Evolutionary conservation across 2,888 invertebrate species (phyloP).

Genomic region (Acleris cristana): DNA sequence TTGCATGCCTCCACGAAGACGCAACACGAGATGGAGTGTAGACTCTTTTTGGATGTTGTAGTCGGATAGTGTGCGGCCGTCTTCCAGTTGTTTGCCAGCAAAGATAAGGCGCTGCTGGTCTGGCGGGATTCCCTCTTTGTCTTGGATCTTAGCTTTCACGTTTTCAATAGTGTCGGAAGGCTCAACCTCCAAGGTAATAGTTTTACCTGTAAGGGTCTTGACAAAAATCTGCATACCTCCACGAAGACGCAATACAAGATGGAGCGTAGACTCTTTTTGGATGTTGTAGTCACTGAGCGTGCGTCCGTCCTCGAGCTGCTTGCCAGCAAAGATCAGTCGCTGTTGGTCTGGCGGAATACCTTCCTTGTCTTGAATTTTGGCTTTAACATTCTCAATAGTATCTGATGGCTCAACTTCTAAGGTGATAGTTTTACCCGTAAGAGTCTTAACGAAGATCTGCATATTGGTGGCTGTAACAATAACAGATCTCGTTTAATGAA

Average conservation of each 20-base stretch:
- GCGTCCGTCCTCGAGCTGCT: conserved; percentile 69
- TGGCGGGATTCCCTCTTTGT: conserved; percentile 43
- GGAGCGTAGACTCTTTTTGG: conserved; percentile 65
- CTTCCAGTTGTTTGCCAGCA: conserved; percentile 42
- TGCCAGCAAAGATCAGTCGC: conserved; percentile 69
- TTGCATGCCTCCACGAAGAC: conserved; percentile 43
- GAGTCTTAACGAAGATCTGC: conserved; percentile 71
- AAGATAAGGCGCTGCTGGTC: conserved; percentile 42
- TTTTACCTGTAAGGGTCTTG: conserved; percentile 64
- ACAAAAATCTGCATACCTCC: conserved; percentile 74
- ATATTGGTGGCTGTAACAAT: conserved; percentile 66
- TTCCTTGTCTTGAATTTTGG: conserved; percentile 71
- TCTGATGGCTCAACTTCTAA: conserved; percentile 68
- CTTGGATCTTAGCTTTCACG: conserved; percentile 43
- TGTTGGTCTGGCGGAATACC: conserved; percentile 73
- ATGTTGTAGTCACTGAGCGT: conserved; percentile 71
- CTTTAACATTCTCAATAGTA: conserved; percentile 71
- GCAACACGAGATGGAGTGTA: conserved; percentile 41
- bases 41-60: conserved; percentile 44
- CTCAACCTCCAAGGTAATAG: conserved; percentile 64
- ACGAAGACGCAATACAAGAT: conserved; percentile 61
- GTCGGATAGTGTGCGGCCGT: conserved; percentile 42
- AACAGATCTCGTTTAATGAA: conserved; percentile 44
- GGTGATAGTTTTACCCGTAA: conserved; percentile 71
- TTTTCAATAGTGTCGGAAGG: conserved; percentile 49